Evolutionary conservation across 2,797 vertebrate species (phyloP).

Genomic region (Aulostomus chinensis): DNA sequence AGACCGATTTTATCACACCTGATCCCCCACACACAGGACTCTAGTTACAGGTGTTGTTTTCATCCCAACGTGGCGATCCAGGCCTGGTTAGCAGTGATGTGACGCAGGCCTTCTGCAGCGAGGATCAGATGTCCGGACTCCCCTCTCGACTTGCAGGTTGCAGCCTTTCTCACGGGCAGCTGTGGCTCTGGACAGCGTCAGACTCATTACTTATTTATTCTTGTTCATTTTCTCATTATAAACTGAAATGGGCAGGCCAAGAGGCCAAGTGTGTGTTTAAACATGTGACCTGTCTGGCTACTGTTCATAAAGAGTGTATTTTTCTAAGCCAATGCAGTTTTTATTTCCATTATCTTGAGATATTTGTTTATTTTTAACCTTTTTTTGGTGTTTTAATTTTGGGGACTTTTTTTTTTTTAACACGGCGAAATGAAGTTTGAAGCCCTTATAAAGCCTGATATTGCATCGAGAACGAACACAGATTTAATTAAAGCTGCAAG

Average conservation of each 20-base stretch:
- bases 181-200: conserved; percentile 47
- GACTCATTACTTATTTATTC: conserved; percentile 59
- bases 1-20: conserved; percentile 71
- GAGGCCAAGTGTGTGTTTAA: conserved; percentile 13
- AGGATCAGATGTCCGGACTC: conserved; percentile 73
- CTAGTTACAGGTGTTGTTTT: conserved; percentile 80
- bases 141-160: conserved; percentile 43
- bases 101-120: conserved; percentile 24
- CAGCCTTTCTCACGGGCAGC: conserved; percentile 40
- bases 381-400: neutral
- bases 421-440: too few species aligned
- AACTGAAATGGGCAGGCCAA: conserved; percentile 14
- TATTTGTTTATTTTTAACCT: conserved; percentile 7
- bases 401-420: too few species aligned
- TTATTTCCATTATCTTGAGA: conserved; percentile 8
- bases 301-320: too few species aligned
- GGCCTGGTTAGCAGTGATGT: conserved; percentile 47
- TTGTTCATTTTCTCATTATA: conserved; percentile 31
- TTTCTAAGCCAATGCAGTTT: conserved; percentile 1
- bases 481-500: too few species aligned
- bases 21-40: conserved; percentile 66
- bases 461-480: too few species aligned
- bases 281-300: conserved; percentile 13
- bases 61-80: conserved; percentile 58
- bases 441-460: too few species aligned